Conservation (phyloP, 1,140 invertebrate species). For the Lanistes nyassanus region DNA sequence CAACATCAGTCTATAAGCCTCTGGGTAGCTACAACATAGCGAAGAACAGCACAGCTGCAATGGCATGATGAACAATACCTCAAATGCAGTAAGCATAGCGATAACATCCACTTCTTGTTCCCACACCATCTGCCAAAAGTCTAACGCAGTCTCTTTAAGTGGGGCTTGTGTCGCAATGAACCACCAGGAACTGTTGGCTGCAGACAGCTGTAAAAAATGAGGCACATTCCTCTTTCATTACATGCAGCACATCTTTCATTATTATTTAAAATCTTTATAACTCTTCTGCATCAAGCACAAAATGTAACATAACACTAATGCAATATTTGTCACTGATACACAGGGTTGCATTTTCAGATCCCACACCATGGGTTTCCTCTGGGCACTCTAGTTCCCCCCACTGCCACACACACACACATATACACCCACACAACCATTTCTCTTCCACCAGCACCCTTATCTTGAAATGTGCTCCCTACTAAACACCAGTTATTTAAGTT, state of each 20-base stretch:
- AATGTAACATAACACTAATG: too few relatives aligned
- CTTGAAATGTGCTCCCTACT: too few relatives aligned
- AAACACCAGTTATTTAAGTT: too few relatives aligned
- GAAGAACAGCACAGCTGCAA: not conserved
- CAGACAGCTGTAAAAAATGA: constrained; percentile 41
- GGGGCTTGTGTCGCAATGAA: constrained; percentile 97
- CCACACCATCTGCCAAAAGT: constrained; percentile 95
- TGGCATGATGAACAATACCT: constrained; percentile 43
- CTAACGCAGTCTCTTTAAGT: constrained; percentile 84
- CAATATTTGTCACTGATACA: too few relatives aligned
- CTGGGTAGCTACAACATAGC: not conserved
- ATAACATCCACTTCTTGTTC: constrained; percentile 86
- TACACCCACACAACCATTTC: too few relatives aligned
- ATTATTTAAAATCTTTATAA: not conserved
- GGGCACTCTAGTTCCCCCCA: too few relatives aligned
- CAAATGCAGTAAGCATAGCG: constrained; percentile 93
- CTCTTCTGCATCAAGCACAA: too few relatives aligned
- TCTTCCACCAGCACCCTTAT: too few relatives aligned
- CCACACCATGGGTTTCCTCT: too few relatives aligned
- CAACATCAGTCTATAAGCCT: not conserved
- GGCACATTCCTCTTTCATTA: not conserved
- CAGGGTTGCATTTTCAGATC: too few relatives aligned
- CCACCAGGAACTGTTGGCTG: constrained; percentile 57
- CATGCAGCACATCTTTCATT: not conserved
- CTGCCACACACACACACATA: too few relatives aligned